Evolutionary conservation across 92 coral and sea anemone genomes (phyloP).

Genomic region (Phenganax stokvisi): DNA sequence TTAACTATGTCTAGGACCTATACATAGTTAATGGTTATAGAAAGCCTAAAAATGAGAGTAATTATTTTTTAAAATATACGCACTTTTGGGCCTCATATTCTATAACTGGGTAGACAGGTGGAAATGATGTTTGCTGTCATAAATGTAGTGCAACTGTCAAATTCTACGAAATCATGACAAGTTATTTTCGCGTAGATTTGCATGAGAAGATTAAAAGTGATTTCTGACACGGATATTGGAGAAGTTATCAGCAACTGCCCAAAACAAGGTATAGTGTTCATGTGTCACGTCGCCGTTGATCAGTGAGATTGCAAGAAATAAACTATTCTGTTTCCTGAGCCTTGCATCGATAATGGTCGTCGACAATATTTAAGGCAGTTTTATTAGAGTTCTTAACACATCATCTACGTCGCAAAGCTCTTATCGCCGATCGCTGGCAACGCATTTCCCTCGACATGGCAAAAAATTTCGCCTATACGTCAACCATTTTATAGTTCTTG

Average conservation of each 20-base stretch:
- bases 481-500: too few species aligned
- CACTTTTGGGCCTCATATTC: too few species aligned
- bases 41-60: too few species aligned
- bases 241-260: conserved; percentile 5
- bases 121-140: background rate
- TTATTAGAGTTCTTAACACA: too few species aligned
- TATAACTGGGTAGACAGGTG: background rate
- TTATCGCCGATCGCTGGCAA: too few species aligned
- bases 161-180: background rate
- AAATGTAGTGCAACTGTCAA: background rate
- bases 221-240: background rate
- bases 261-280: background rate
- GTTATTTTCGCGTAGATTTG: conserved; percentile 2
- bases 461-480: too few species aligned
- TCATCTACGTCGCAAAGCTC: too few species aligned
- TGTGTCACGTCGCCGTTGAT: background rate
- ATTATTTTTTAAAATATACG: too few species aligned
- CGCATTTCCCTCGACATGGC: too few species aligned
- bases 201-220: conserved; percentile 14
- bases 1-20: too few species aligned
- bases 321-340: background rate
- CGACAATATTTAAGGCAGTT: too few species aligned
- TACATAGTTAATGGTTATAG: too few species aligned
- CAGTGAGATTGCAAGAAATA: background rate
- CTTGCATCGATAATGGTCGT: background rate